Evolutionary conservation across 2,888 invertebrate genomes (phyloP), one percentile per base, ranked within the genome.

Genomic region (Cheilosia variabilis): DNA sequence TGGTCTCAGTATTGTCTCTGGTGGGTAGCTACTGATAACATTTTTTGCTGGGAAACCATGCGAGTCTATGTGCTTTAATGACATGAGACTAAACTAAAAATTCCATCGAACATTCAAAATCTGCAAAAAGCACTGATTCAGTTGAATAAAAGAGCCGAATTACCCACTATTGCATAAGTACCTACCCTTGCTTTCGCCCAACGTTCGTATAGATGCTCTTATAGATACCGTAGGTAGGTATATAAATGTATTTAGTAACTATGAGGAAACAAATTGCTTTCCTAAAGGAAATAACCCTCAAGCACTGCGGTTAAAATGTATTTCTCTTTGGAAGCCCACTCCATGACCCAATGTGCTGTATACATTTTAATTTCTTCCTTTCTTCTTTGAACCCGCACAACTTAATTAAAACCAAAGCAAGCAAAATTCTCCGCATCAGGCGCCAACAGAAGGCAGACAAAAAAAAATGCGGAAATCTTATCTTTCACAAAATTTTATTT

Each of bases 351-450:
- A 78, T 73, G 63, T 22, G 52, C 62, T 73, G 52, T 47, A 77
- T 76, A 55, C 71, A 77, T 83, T 83, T 83, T 77, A 77, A 83
- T 83, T 77, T 72, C 66, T 62, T 77, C 17, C 47, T 55, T 73
- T 78, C 68, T 77, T 34, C 72, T 62, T 68, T 78, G 43, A 57
- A 63, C 55, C 73, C 66, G 43, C 68, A 63, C 62, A 77, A 83
- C 78, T 83, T 83, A 83, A 83, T 83, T 83, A 83, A 83, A 78
- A 78, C 78, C 72, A 63, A 78, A 73, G 68, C 78, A 83, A 83
- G 68, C 68, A 78, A 55, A 83, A 41, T 63, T 83, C 63, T 63
- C 68, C 57, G 68, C 72, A 73, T 62, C 19, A 24, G 72, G 22
- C 52, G 47, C 72, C 62, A 76, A 58, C 66, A 76, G 52, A 76